These are phyloP conservation scores for Caenorhabditis zanzibari DNA, from an alignment of 2,888 invertebrate genomes.

Conservation along the genomic window DNA sequence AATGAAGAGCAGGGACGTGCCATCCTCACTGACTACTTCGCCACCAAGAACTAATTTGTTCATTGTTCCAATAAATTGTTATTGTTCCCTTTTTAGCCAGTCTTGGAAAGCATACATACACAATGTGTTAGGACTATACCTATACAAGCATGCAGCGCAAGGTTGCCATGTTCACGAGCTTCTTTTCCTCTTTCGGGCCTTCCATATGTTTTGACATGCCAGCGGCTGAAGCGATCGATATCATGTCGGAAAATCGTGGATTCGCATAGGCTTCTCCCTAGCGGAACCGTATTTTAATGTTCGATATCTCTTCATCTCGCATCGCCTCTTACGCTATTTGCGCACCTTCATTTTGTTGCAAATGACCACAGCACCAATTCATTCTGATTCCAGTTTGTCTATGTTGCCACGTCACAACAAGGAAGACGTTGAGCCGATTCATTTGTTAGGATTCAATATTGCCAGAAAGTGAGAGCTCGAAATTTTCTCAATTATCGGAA, in stretches of 20 bases:
- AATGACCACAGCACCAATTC: conserved; percentile 35
- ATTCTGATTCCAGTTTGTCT: conserved; percentile 34
- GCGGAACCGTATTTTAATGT: not conserved
- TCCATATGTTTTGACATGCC: conserved; percentile 10
- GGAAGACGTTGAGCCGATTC: conserved; percentile 63
- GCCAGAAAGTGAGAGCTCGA: conserved; percentile 69
- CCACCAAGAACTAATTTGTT: conserved; percentile 84
- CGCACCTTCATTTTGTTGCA: conserved; percentile 23
- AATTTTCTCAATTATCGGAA: not conserved
- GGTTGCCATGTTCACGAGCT: not conserved
- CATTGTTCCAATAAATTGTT: conserved; percentile 73
- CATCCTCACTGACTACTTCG: conserved; percentile 95
- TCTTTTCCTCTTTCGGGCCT: not conserved
- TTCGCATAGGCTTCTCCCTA: not conserved
- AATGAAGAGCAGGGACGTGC: conserved; percentile 97
- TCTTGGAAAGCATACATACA: not conserved
- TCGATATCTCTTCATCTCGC: conserved; percentile 36
- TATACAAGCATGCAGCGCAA: not conserved
- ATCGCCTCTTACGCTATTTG: conserved; percentile 23
- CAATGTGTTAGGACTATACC: conserved; percentile 33
- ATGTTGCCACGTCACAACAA: conserved; percentile 65
- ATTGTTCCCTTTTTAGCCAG: conserved; percentile 31
- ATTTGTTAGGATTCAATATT: conserved; percentile 76
- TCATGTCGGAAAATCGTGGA: conserved; percentile 1
- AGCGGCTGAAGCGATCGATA: conserved; percentile 18